phyloP scores from a whole-genome alignment of 2,797 vertebrate genomes.

The Gastrophryne carolinensis region DNA sequence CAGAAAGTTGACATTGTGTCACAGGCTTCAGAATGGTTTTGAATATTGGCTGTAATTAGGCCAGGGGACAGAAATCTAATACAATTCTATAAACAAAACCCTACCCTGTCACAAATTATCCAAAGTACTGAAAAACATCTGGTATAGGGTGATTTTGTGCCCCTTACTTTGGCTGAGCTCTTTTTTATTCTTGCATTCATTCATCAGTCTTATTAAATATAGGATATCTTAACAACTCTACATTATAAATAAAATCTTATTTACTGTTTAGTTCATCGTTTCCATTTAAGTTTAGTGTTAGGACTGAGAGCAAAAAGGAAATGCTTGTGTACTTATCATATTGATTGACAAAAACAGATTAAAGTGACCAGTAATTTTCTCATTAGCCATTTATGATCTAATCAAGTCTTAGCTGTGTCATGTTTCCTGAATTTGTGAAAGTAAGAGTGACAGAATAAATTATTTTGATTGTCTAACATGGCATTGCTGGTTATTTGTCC shows the following conservation, averaged over 20 bases:
- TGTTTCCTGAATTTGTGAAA: conserved; percentile 23
- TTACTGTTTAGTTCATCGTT: not conserved
- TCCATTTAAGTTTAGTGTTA: not conserved
- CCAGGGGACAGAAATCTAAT: too few relatives aligned
- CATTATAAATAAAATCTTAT: not conserved
- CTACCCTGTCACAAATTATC: too few relatives aligned
- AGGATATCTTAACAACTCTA: not conserved
- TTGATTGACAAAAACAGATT: conserved; percentile 20
- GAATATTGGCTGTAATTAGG: too few relatives aligned
- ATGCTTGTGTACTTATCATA: conserved; percentile 20
- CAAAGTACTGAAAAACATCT: too few relatives aligned
- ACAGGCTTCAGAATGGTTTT: too few relatives aligned
- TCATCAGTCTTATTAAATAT: too few relatives aligned
- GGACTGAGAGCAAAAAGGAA: not conserved
- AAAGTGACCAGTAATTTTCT: conserved; percentile 31
- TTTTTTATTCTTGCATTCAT: not conserved
- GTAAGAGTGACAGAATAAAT: conserved; percentile 11
- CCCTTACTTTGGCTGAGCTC: not conserved
- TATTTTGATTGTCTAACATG: conserved; percentile 10
- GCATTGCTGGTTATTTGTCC: not conserved
- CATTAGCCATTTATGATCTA: conserved; percentile 36
- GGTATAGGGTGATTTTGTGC: not conserved
- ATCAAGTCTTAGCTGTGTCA: conserved; percentile 27
- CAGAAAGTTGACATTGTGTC: too few relatives aligned
- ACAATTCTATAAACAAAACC: too few relatives aligned